phyloP scores from a whole-genome alignment of 2,113 vertebrate species.

The Istiophorus platypterus region DNA sequence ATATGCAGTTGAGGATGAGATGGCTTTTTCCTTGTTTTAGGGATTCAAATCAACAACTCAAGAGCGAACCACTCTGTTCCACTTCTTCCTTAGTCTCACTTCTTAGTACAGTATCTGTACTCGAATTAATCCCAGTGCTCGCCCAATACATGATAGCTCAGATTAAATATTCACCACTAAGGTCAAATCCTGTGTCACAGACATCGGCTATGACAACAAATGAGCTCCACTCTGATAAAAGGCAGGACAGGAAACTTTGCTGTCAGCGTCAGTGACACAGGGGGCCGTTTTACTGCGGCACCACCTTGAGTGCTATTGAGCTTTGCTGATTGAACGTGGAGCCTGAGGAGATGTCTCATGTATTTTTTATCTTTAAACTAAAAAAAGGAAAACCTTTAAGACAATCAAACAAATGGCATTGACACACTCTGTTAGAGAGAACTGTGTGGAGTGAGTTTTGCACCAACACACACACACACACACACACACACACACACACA shows the following conservation, averaged over 20 bases:
- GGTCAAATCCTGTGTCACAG: constrained; percentile 25
- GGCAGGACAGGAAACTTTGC: constrained; percentile 42
- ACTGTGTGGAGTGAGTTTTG: constrained; percentile 10
- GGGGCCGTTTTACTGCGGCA: constrained; percentile 60
- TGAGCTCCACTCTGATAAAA: constrained; percentile 24
- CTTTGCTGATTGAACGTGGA: constrained; percentile 44
- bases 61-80: not conserved
- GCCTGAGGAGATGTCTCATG: constrained; percentile 43
- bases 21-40: not conserved
- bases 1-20: not conserved
- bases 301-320: constrained; percentile 66
- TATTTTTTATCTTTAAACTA: constrained; percentile 51
- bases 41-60: constrained; percentile 1
- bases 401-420: constrained; percentile 43
- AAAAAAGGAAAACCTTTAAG: constrained; percentile 37
- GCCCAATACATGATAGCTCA: constrained; percentile 12
- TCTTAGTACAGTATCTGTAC: not conserved
- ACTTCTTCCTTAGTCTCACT: constrained; percentile 13
- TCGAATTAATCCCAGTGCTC: not conserved
- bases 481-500: constrained; percentile 19
- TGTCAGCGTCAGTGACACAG: constrained; percentile 41
- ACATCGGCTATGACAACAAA: constrained; percentile 38
- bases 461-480: not conserved
- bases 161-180: constrained; percentile 68
- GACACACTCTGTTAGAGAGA: constrained; percentile 31